phyloP scores from a whole-genome alignment of 2,888 invertebrate genomes.

The Drosophila meridiana region DNA sequence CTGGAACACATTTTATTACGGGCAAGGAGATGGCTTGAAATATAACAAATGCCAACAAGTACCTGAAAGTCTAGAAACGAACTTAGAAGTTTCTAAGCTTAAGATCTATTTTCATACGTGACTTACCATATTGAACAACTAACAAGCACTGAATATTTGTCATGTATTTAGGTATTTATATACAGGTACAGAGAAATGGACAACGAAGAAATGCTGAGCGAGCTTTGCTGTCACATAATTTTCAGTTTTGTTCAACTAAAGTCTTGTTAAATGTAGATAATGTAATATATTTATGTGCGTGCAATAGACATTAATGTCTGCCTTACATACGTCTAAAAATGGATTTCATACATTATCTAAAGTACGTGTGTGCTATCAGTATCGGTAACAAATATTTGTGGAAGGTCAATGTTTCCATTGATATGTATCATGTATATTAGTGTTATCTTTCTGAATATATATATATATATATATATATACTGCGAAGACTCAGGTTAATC shows the following conservation, averaged over 20 bases:
- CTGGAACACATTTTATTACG: background rate
- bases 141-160: background rate
- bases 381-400: background rate
- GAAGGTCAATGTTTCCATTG: background rate
- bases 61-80: background rate
- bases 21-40: background rate
- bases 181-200: background rate
- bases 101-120: background rate
- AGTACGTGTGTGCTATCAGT: background rate
- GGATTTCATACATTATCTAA: background rate
- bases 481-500: too few relatives aligned
- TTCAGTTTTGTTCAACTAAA: background rate
- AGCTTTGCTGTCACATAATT: background rate
- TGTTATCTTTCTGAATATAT: background rate
- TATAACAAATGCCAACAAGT: background rate
- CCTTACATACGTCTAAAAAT: background rate
- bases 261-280: background rate
- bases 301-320: background rate
- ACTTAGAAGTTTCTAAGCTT: background rate
- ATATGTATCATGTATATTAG: background rate
- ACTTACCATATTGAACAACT: background rate
- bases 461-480: background rate
- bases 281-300: background rate
- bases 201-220: background rate
- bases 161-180: background rate